phyloP scores from a whole-genome alignment of 2,888 invertebrate genomes.

The Epistrophe eligans region DNA sequence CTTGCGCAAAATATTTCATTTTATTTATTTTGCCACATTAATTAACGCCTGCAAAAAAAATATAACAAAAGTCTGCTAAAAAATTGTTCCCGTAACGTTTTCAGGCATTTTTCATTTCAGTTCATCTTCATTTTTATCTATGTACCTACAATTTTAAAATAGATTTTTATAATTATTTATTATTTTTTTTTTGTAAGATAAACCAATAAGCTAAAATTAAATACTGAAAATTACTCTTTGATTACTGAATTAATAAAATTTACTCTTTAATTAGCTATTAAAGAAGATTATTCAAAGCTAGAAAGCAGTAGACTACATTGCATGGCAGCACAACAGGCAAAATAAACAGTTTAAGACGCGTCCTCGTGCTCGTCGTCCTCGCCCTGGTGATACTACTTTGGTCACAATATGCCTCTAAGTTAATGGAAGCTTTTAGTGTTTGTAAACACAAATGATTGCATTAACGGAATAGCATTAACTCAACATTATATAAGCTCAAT shows the following conservation, averaged over 20 bases:
- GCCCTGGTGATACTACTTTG: background rate
- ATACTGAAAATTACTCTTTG: conserved; percentile 5
- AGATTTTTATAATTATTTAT: too few relatives aligned
- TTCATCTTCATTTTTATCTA: too few relatives aligned
- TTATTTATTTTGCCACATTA: too few relatives aligned
- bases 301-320: background rate
- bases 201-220: background rate
- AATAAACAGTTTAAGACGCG: conserved; percentile 22
- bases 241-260: conserved; percentile 4
- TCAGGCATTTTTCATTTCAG: too few relatives aligned
- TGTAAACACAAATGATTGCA: conserved; percentile 57
- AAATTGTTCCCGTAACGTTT: too few relatives aligned
- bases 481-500: background rate
- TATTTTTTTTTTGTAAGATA: too few relatives aligned
- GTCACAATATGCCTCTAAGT: conserved; percentile 21
- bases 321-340: conserved; percentile 6
- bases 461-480: conserved; percentile 57
- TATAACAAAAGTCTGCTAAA: too few relatives aligned
- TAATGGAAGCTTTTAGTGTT: conserved; percentile 64
- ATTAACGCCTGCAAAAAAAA: too few relatives aligned
- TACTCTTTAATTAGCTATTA: conserved; percentile 29
- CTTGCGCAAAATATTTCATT: too few relatives aligned
- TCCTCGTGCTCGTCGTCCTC: background rate
- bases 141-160: too few relatives aligned
- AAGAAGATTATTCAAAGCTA: conserved; percentile 21